phyloP scores from a whole-genome alignment of 2,797 vertebrate genomes.

The Coregonus ussuriensis region DNA sequence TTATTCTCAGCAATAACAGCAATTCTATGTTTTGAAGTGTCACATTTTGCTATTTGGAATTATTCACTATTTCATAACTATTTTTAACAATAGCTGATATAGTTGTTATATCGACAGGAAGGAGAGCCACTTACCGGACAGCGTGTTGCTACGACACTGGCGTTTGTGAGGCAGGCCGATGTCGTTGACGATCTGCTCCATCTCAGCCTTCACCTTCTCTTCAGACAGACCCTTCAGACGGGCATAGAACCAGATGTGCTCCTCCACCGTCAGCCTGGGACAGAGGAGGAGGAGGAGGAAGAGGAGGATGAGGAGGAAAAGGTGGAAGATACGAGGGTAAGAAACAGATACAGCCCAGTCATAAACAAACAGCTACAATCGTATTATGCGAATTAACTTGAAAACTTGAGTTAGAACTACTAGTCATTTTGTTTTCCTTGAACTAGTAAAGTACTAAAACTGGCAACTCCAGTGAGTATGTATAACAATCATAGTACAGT shows the following conservation, averaged over 20 bases:
- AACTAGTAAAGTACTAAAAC: not conserved
- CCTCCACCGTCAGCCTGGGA: constrained; percentile 92
- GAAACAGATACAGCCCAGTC: not conserved
- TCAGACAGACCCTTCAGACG: constrained; percentile 90
- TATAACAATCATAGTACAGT: not conserved
- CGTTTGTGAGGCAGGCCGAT: constrained; percentile 92
- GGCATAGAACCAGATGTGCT: constrained; percentile 98
- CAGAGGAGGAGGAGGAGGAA: not conserved
- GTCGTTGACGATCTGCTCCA: constrained; percentile 93
- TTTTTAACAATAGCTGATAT: not conserved
- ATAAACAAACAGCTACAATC: not conserved
- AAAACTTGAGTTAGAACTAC: not conserved
- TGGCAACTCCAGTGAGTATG: not conserved
- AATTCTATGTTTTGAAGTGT: not conserved
- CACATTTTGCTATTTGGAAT: too few relatives aligned
- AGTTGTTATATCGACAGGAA: not conserved
- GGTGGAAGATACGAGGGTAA: not conserved
- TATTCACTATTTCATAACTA: not conserved
- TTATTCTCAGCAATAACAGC: not conserved
- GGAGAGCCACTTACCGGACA: constrained; percentile 82
- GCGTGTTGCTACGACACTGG: constrained; percentile 84
- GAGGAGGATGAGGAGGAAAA: too few relatives aligned
- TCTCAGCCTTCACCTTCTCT: constrained; percentile 89
- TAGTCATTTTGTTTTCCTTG: not conserved
- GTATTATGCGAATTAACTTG: not conserved